Conservation (phyloP, 1,140 invertebrate species). For the Daktulosphaira vitifoliae region DNA sequence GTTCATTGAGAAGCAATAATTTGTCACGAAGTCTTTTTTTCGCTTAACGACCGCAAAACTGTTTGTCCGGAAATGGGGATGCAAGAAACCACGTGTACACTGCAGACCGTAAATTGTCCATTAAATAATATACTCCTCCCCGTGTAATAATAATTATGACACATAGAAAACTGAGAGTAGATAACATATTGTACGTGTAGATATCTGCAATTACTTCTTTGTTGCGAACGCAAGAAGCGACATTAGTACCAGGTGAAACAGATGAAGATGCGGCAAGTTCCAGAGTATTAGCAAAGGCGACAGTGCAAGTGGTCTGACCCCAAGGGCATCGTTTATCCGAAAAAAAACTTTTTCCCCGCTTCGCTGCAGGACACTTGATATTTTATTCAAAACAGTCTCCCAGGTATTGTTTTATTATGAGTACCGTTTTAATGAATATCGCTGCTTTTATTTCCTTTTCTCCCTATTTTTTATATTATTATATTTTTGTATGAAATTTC, state of each 20-base stretch:
- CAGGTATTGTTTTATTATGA: conserved; percentile 30
- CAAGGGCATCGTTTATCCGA: conserved; percentile 22
- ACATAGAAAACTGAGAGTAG: neutral
- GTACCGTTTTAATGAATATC: conserved; percentile 31
- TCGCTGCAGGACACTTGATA: conserved; percentile 28
- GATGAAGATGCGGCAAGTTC: no score
- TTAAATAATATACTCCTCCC: neutral
- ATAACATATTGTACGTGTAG: neutral
- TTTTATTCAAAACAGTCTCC: conserved; percentile 31
- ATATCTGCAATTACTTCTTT: conserved; percentile 21
- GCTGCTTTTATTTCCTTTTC: conserved; percentile 16
- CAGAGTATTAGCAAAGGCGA: no score
- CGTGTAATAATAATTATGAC: neutral
- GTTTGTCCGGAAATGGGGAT: neutral
- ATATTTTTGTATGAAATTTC: no score
- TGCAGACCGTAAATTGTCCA: neutral
- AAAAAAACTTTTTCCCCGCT: conserved; percentile 3
- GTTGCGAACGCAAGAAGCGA: no score
- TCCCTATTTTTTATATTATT: neutral
- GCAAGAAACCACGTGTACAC: neutral
- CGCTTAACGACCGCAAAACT: neutral
- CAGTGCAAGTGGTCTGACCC: conserved; percentile 14
- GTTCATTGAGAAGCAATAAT: neutral
- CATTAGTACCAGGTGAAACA: no score
- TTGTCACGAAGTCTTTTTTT: neutral